Percentiles rank a stretch among this genome's conserved stretches.
Evolutionary conservation across 2,797 vertebrate genomes (phyloP).

Genomic region (Kryptopterus vitreolus): DNA sequence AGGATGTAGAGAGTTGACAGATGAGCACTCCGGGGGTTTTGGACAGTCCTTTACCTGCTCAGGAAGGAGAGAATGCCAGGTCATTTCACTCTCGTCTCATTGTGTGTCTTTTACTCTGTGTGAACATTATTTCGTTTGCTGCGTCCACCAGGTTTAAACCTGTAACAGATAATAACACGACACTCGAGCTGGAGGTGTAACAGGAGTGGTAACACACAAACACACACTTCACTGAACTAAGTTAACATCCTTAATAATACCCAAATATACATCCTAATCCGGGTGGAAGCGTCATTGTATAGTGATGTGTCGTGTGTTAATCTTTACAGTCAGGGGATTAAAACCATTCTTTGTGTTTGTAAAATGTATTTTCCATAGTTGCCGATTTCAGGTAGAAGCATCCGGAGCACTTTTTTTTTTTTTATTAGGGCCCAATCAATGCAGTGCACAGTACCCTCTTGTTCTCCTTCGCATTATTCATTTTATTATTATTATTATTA

Average conservation of each 20-base stretch:
- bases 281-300: too few species aligned
- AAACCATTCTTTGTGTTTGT: background rate
- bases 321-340: background rate
- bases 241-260: too few species aligned
- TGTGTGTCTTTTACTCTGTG: background rate
- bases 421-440: too few species aligned
- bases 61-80: conserved; percentile 37
- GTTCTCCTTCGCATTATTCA: too few species aligned
- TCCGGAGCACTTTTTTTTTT: too few species aligned
- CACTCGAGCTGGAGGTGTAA: background rate
- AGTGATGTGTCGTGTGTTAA: too few species aligned
- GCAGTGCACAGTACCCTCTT: too few species aligned
- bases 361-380: background rate
- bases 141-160: background rate
- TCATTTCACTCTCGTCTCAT: conserved; percentile 1
- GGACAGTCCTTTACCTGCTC: conserved; percentile 43
- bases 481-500: too few species aligned
- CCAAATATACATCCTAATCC: too few species aligned
- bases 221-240: too few species aligned
- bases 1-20: conserved; percentile 61
- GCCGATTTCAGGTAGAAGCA: too few species aligned
- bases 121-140: background rate
- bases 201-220: too few species aligned
- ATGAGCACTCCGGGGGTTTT: conserved; percentile 57
- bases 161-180: background rate